These are phyloP conservation scores for Crocallis elinguaria DNA, from an alignment of 2,888 invertebrate species.

Conservation along the genomic window DNA sequence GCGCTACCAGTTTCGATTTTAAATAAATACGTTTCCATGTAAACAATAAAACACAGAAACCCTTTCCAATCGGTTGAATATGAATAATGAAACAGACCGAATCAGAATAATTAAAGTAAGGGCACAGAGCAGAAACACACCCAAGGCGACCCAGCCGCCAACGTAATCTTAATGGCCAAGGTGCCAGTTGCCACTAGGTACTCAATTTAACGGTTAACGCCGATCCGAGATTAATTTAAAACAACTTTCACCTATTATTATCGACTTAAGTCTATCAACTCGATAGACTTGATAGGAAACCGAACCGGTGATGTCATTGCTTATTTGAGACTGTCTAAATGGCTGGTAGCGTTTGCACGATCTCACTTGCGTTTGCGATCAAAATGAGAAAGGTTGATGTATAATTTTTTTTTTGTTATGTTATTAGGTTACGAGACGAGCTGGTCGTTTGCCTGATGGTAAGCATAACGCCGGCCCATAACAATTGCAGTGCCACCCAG, in stretches of 20 bases:
- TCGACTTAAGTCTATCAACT: constrained; percentile 12
- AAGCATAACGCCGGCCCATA: too few species aligned
- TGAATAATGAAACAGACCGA: constrained; percentile 1
- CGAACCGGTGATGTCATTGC: constrained; percentile 20
- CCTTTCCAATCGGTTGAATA: constrained; percentile 7
- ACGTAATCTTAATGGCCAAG: constrained; percentile 7
- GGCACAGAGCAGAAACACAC: background rate
- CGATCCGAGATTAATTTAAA: constrained; percentile 30
- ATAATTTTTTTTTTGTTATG: too few species aligned
- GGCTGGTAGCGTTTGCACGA: too few species aligned
- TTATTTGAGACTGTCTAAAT: too few species aligned
- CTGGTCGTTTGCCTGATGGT: too few species aligned
- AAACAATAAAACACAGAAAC: constrained; percentile 3
- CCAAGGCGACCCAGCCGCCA: constrained; percentile 13
- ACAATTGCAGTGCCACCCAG: too few species aligned
- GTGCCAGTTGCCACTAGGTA: constrained; percentile 14
- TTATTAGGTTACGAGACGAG: too few species aligned
- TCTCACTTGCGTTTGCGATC: too few species aligned
- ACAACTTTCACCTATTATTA: constrained; percentile 38
- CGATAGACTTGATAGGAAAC: constrained; percentile 22
- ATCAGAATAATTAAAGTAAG: constrained; percentile 10
- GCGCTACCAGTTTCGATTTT: too few species aligned
- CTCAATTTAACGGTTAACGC: constrained; percentile 36
- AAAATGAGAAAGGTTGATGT: too few species aligned
- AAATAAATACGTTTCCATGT: background rate